These are phyloP conservation scores for Brachionus rubens DNA, from an alignment of 1,140 invertebrate species.

Conservation along the genomic window DNA sequence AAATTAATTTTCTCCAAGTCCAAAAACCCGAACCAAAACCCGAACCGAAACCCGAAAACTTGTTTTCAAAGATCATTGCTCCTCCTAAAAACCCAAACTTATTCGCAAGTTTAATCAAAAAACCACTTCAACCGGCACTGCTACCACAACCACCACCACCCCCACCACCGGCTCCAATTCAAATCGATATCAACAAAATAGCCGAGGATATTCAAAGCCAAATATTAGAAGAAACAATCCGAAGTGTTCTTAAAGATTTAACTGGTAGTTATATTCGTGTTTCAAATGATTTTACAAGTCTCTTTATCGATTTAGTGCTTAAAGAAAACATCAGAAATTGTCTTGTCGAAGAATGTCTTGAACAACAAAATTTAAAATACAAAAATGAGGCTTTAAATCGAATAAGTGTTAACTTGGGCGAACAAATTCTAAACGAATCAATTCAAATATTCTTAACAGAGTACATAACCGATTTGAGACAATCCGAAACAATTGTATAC, in stretches of 20 bases:
- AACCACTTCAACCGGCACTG: not conserved
- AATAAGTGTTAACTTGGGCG: not conserved
- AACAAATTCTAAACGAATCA: not conserved
- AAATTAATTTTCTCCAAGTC: not conserved
- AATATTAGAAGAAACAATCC: conserved; percentile 5
- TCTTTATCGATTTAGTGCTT: not conserved
- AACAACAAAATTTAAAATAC: conserved; percentile 13
- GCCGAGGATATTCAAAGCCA: not conserved
- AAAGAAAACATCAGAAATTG: not conserved
- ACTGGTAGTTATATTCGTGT: not conserved
- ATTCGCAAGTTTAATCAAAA: conserved; percentile 24
- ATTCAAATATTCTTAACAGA: not conserved
- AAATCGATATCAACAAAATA: not conserved
- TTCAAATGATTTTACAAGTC: not conserved
- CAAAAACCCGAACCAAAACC: not conserved
- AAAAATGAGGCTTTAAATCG: conserved; percentile 21
- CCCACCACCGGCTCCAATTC: not conserved
- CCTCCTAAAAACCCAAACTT: not conserved
- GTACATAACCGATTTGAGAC: not conserved
- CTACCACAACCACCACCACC: not conserved
- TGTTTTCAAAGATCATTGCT: not conserved
- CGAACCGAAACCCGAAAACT: not conserved
- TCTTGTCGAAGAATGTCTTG: not conserved
- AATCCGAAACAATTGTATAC: not conserved
- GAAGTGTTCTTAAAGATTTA: not conserved